A percentile compares a stretch with the other conserved stretches of the same genome.
Conservation (phyloP, 2,888 invertebrate species). For the Pyrrhosoma nymphula region DNA sequence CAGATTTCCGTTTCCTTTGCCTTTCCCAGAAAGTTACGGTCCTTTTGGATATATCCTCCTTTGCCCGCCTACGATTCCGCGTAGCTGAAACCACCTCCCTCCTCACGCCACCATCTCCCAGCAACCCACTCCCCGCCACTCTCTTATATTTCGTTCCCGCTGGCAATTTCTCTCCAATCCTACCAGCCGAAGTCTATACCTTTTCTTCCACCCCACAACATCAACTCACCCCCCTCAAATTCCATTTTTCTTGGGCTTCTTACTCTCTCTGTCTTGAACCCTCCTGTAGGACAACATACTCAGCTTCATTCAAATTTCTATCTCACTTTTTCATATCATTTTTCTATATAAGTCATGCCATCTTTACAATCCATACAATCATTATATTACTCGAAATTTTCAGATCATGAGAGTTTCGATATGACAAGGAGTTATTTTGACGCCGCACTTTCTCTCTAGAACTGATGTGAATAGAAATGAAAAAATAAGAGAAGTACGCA, state of each 20-base stretch:
- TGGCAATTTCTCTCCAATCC: background rate
- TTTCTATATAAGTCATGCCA: background rate
- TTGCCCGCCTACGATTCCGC: background rate
- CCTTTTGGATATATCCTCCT: conserved; percentile 31
- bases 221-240: background rate
- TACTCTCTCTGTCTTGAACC: background rate
- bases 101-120: background rate
- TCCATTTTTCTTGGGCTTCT: background rate
- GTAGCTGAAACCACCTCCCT: conserved; percentile 1
- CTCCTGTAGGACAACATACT: background rate
- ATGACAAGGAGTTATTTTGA: too few species aligned
- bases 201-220: background rate
- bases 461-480: too few species aligned
- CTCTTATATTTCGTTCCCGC: conserved; percentile 24
- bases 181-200: background rate
- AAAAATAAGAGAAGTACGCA: too few species aligned
- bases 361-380: background rate
- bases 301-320: background rate
- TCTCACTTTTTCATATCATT: background rate
- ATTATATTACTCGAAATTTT: background rate
- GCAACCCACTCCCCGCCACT: background rate
- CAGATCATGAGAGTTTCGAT: too few species aligned
- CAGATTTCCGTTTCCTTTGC: conserved; percentile 53
- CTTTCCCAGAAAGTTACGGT: conserved; percentile 29
- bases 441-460: too few species aligned